phyloP scores from a whole-genome alignment of 2,113 vertebrate species.

The Perccottus glenii region DNA sequence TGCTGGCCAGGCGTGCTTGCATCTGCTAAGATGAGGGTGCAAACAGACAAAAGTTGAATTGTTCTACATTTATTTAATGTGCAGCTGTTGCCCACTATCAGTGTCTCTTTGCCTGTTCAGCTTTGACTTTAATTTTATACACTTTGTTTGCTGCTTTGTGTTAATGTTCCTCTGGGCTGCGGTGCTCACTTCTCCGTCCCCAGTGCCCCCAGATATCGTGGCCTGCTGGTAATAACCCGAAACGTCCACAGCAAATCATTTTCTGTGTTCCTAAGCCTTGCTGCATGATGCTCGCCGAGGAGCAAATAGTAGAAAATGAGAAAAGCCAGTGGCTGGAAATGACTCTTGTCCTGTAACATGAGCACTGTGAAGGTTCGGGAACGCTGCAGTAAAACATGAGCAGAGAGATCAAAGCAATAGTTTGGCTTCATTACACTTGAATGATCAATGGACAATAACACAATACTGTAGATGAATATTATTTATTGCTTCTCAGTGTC shows the following conservation, averaged over 20 bases:
- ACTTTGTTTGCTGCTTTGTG: conserved; percentile 57
- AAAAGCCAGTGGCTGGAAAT: conserved; percentile 46
- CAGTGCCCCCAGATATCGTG: conserved; percentile 6
- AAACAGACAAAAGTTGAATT: too few species aligned
- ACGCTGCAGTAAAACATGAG: neutral
- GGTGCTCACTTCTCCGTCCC: neutral
- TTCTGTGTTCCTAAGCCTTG: conserved; percentile 34
- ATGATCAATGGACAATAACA: too few species aligned
- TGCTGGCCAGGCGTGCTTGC: too few species aligned
- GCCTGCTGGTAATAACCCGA: conserved; percentile 53
- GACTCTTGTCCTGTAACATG: conserved; percentile 8
- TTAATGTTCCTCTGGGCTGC: conserved; percentile 22
- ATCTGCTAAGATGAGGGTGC: too few species aligned
- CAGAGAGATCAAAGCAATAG: neutral
- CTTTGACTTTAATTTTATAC: conserved; percentile 62
- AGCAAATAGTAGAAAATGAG: conserved; percentile 57
- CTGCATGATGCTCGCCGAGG: conserved; percentile 25
- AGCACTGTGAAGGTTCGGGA: neutral
- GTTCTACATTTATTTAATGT: conserved; percentile 13
- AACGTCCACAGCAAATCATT: conserved; percentile 58
- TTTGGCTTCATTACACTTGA: conserved; percentile 2
- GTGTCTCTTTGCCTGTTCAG: conserved; percentile 39
- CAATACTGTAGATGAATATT: too few species aligned
- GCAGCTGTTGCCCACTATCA: conserved; percentile 16
- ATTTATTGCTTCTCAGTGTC: too few species aligned